These are phyloP conservation scores for Clarias fuscus DNA, from an alignment of 2,797 vertebrate genomes.

Conservation along the genomic window DNA sequence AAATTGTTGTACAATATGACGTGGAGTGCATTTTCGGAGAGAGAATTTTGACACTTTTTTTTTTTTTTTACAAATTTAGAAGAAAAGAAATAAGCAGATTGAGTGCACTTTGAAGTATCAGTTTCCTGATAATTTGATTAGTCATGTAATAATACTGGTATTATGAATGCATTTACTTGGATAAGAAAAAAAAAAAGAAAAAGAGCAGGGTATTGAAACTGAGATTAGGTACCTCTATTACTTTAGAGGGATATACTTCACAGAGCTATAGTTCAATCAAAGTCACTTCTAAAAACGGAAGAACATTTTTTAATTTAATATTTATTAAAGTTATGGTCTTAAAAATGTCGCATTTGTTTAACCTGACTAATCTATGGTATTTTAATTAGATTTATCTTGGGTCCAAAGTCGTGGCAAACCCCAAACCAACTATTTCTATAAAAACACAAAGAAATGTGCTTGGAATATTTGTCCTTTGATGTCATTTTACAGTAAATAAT, in stretches of 20 bases:
- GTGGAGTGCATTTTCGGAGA: not conserved
- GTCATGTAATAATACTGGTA: not conserved
- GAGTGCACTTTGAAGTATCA: not conserved
- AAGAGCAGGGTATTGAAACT: not conserved
- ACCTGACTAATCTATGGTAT: not conserved
- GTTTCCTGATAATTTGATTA: not conserved
- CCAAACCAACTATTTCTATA: not conserved
- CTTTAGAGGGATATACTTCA: not conserved
- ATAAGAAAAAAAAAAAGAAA: not conserved
- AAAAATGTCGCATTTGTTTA: not conserved
- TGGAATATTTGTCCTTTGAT: not conserved
- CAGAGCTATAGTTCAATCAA: not conserved
- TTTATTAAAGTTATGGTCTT: not conserved
- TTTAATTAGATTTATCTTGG: not conserved
- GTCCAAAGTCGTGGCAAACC: not conserved
- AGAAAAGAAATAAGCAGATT: not conserved
- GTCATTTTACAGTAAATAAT: not conserved
- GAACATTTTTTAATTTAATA: not conserved
- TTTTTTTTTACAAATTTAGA: not conserved
- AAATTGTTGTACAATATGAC: not conserved
- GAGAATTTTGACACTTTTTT: not conserved
- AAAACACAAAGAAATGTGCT: not conserved
- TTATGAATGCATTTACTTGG: not conserved
- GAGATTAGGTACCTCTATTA: not conserved
- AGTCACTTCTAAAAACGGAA: not conserved